Evolutionary conservation across 2,888 invertebrate species (phyloP), one percentile per base, ranked within the genome.

Genomic region (Subacronicta megacephala): DNA sequence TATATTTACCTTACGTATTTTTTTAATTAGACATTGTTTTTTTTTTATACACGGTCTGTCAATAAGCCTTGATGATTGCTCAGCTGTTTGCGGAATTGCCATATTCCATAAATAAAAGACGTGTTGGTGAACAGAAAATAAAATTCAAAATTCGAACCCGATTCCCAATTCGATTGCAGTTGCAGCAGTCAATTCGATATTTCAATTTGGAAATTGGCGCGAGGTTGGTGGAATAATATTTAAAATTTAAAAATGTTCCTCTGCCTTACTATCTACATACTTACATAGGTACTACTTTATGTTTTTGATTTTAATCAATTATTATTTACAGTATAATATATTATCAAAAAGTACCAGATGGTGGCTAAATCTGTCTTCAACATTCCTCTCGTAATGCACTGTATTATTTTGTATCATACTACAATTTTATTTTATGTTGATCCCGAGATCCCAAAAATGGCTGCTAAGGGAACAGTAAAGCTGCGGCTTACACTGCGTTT

Each of bases 381-480:
- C 41, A 65, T 41, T 65, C n/a, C n/a, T n/a, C n/a, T n/a, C 36
- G 64, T 80, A 81, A 81, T 83, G 77, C 81, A 81, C 73, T 77
- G 66, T 67, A 77, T 78, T 81, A 80, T 77, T 69, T 81, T 67
- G 68, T 82, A 78, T 77, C 80, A 82, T 79, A 74, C 82, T 84
- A 82, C 85, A 82, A 87, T 86, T 88, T 89, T 85, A 89, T 89
- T 89, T 89, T 86, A 88, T 84, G 86, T 83, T 89, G 84, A 88
- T 88, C 88, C 88, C 80, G 31, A 75, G 81, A 81, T 83, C 71
- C 82, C 75, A 75, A 72, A 75, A 83, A 88, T 82, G 84, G 81
- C 78, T 81, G 84, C 75, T 84, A 57, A 75, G 89, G 89, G 89
- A 88, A 83, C 85, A 70, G 78, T 88, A 88, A 89, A 87, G 83